Evolutionary conservation across 2,113 vertebrate genomes (phyloP).

Genomic region (Meles meles): DNA sequence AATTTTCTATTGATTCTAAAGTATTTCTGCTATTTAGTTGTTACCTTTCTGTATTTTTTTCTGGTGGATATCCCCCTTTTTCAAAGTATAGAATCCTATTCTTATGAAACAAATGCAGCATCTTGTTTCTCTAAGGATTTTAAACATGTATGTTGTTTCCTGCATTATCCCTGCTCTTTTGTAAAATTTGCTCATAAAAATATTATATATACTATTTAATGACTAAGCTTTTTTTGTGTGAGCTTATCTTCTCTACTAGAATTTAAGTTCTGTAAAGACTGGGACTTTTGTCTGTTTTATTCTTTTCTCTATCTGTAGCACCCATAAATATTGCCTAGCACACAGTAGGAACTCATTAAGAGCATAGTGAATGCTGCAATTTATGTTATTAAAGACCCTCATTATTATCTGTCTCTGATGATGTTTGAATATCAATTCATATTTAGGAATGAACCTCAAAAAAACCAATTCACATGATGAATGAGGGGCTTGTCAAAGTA

Average conservation of each 20-base stretch:
- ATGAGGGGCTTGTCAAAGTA: background rate
- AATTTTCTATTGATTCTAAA: background rate
- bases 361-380: background rate
- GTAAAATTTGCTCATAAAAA: background rate
- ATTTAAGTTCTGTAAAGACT: background rate
- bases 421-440: background rate
- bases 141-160: background rate
- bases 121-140: background rate
- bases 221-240: background rate
- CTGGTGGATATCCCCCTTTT: background rate
- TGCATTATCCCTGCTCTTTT: background rate
- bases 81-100: background rate
- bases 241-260: background rate
- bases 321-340: background rate
- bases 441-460: background rate
- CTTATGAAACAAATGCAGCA: background rate
- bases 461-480: background rate
- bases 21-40: background rate
- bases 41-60: background rate
- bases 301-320: background rate
- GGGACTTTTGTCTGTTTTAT: background rate
- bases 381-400: background rate
- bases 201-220: background rate
- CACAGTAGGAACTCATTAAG: background rate
- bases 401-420: background rate